These are phyloP conservation scores for Psophia crepitans DNA, from an alignment of 2,113 vertebrate species.

Conservation along the genomic window DNA sequence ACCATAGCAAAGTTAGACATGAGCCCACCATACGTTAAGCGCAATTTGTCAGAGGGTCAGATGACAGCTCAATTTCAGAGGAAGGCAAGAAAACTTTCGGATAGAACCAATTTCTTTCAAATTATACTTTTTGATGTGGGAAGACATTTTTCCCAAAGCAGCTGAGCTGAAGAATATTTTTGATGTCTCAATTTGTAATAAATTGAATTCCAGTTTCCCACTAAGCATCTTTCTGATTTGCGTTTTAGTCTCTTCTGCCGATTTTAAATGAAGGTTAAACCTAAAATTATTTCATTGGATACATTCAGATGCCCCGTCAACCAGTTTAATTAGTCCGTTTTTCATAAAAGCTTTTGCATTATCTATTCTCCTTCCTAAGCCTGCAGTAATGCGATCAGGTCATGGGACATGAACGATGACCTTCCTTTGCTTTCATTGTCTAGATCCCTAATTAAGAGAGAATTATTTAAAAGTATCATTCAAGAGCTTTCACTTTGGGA, in stretches of 20 bases:
- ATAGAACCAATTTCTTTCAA: background rate
- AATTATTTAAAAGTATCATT: background rate
- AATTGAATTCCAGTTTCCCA: background rate
- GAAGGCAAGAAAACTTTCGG: background rate
- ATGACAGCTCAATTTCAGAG: background rate
- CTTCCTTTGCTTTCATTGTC: background rate
- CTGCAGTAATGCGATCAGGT: background rate
- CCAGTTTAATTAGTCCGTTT: background rate
- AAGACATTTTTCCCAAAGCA: background rate
- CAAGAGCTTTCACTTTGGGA: background rate
- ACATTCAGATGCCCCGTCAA: background rate
- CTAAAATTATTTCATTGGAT: background rate
- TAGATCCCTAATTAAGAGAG: background rate
- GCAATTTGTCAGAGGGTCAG: background rate
- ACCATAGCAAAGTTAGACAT: background rate
- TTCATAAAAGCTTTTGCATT: background rate
- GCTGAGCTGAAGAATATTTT: background rate
- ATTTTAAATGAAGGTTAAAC: background rate
- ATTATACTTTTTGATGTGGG: background rate
- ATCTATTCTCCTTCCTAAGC: background rate
- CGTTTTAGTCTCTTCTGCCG: background rate
- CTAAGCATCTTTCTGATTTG: background rate
- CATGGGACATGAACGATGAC: background rate
- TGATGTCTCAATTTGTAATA: background rate
- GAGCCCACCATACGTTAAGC: background rate